Evolutionary conservation across 92 coral and sea anemone species (phyloP).

Genomic region (Porites rus): DNA sequence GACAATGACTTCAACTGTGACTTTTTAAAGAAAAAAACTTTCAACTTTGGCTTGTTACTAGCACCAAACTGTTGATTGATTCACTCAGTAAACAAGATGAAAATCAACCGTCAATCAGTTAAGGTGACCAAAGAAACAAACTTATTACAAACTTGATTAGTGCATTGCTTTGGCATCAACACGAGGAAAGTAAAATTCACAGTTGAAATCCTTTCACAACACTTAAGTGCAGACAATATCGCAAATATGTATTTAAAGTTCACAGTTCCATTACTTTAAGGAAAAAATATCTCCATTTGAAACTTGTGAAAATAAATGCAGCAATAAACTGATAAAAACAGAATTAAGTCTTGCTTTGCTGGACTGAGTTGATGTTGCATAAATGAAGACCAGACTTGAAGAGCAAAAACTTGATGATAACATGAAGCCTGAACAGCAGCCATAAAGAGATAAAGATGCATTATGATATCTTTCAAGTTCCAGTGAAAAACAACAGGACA

Average conservation of each 20-base stretch:
- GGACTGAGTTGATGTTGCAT: slow-evolving; percentile 10
- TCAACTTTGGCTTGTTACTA: background rate
- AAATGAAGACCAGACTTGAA: background rate
- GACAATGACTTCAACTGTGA: slow-evolving; percentile 19
- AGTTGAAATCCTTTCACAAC: slow-evolving; percentile 24
- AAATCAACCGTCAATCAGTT: background rate
- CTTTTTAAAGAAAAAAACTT: background rate
- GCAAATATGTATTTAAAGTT: slow-evolving; percentile 3
- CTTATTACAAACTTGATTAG: background rate
- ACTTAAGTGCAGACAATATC: background rate
- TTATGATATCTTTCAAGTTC: background rate
- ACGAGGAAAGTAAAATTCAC: background rate
- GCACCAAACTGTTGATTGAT: background rate
- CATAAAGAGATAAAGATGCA: background rate
- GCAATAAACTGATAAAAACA: slow-evolving; percentile 14
- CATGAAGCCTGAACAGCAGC: background rate
- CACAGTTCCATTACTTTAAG: slow-evolving; percentile 23
- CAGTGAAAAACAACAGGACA: background rate
- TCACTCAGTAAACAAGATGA: background rate
- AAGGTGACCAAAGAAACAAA: background rate
- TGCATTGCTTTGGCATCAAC: background rate
- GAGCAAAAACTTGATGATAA: background rate
- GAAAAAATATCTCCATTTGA: background rate
- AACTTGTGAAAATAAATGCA: background rate
- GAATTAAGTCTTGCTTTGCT: background rate